Evolutionary conservation across 1,140 invertebrate genomes (phyloP), one percentile per base, ranked within the genome.

Genomic region (Eciton burchellii): DNA sequence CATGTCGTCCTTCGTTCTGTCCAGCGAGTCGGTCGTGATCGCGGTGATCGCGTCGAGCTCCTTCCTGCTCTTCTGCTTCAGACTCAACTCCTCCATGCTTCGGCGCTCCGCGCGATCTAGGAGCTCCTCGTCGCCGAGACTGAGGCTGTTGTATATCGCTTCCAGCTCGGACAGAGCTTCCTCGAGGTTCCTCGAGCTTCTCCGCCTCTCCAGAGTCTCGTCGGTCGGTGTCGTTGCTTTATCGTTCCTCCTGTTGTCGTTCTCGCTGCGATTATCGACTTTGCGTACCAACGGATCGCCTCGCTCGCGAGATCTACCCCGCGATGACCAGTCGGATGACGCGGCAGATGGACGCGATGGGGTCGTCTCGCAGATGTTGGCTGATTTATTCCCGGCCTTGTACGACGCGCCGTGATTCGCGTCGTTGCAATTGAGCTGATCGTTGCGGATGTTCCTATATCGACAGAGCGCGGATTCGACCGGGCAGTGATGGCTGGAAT

Each of bases 91-190:
- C 3, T 92, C 91, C 87, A 97, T 94, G 89, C 97, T 97, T 60
- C 97, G 93, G 43, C 96, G 94, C 91, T 98, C 96, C 3, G 97
- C 96, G 88, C 96, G 93, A 84, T 98, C 97, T 21, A 97, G 89
- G 19, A 97, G 93, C 91, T 98, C 97, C 87, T 98, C 97, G 90
- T 98, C 97, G 1, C 96, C 96, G 19, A 98, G 93, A 16, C 96
- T 95, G 24, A 98, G 93, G 84, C 96, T 97, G 86, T 97, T 97
- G 92, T 98, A 98, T 90, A 98, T 98, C 16, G 97, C 96, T 94
- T 99, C 98, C 43, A 99, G 92, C 92, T 98, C 98, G 86, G 96
- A 96, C 8, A 98, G 93, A 57, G 97, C 97, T 88, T 98, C 97
- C 91, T 98, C 97, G 35, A 98, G 94, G 92, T 98, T 98, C 21